phyloP scores from a whole-genome alignment of 2,888 invertebrate genomes.

The Agrochola circellaris region DNA sequence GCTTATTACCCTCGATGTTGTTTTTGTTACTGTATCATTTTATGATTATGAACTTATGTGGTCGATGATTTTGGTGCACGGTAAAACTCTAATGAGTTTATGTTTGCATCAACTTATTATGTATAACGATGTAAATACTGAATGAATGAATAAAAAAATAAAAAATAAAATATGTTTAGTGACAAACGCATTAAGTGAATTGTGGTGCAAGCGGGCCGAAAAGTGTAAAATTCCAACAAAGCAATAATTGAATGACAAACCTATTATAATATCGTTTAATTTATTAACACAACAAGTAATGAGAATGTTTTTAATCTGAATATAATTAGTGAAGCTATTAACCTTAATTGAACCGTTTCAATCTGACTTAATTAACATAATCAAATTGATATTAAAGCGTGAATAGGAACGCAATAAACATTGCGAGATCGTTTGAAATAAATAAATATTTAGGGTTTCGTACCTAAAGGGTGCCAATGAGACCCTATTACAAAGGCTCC shows the following conservation, averaged over 20 bases:
- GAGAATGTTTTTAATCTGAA: constrained; percentile 26
- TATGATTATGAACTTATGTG: too few relatives aligned
- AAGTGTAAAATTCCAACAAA: not conserved
- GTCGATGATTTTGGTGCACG: too few relatives aligned
- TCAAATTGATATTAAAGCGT: constrained; percentile 47
- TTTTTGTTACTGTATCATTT: too few relatives aligned
- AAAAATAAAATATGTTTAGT: too few relatives aligned
- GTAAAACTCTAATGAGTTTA: too few relatives aligned
- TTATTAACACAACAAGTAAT: not conserved
- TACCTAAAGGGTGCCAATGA: too few relatives aligned
- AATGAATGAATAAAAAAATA: too few relatives aligned
- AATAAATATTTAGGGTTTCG: too few relatives aligned
- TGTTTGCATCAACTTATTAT: too few relatives aligned
- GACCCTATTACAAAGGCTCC: too few relatives aligned
- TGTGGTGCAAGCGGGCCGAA: not conserved
- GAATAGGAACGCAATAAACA: constrained; percentile 15
- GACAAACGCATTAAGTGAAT: not conserved
- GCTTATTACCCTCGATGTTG: too few relatives aligned
- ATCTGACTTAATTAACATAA: constrained; percentile 38
- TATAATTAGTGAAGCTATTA: constrained; percentile 39
- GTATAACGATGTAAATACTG: too few relatives aligned
- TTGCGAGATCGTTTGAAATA: constrained; percentile 12
- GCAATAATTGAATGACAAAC: not conserved
- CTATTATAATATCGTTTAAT: constrained; percentile 14
- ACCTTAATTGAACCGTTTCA: constrained; percentile 46